These are phyloP conservation scores for Hesperia comma DNA, from an alignment of 2,888 invertebrate species.

Conservation along the genomic window DNA sequence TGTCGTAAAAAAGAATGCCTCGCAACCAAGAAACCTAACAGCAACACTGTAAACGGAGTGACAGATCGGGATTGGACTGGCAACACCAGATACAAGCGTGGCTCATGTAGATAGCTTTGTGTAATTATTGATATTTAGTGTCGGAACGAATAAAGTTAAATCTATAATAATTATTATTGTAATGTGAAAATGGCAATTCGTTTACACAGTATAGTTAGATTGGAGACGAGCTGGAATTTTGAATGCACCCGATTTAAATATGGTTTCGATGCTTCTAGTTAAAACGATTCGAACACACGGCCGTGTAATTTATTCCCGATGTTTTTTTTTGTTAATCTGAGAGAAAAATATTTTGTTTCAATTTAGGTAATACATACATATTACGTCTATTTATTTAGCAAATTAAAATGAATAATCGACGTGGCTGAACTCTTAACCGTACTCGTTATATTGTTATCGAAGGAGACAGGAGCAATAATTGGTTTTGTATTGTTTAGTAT, in stretches of 20 bases:
- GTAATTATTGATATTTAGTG: conserved; percentile 82
- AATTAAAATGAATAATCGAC: conserved; percentile 53
- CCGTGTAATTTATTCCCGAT: conserved; percentile 64
- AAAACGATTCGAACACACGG: conserved; percentile 47
- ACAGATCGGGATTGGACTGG: conserved; percentile 40
- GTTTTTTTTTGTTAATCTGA: conserved; percentile 56
- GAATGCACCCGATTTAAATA: conserved; percentile 60
- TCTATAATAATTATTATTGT: conserved; percentile 57
- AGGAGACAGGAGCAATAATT: conserved; percentile 47
- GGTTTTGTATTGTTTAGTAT: conserved; percentile 36
- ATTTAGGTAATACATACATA: conserved; percentile 73
- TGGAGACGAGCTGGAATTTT: conserved; percentile 58
- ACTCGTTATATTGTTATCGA: conserved; percentile 38
- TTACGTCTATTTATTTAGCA: conserved; percentile 80
- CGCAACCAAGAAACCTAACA: not conserved
- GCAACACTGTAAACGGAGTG: not conserved
- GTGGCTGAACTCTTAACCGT: conserved; percentile 20
- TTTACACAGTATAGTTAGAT: conserved; percentile 57
- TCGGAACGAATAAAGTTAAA: conserved; percentile 67
- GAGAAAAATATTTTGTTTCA: conserved; percentile 58
- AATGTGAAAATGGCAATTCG: conserved; percentile 58
- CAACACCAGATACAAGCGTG: conserved; percentile 61
- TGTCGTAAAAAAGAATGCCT: not conserved
- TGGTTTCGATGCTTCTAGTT: conserved; percentile 64
- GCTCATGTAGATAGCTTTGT: conserved; percentile 84